Evolutionary conservation across 2,888 invertebrate species (phyloP), one percentile per base, ranked within the genome.

Genomic region (Heteromurus nitidus): DNA sequence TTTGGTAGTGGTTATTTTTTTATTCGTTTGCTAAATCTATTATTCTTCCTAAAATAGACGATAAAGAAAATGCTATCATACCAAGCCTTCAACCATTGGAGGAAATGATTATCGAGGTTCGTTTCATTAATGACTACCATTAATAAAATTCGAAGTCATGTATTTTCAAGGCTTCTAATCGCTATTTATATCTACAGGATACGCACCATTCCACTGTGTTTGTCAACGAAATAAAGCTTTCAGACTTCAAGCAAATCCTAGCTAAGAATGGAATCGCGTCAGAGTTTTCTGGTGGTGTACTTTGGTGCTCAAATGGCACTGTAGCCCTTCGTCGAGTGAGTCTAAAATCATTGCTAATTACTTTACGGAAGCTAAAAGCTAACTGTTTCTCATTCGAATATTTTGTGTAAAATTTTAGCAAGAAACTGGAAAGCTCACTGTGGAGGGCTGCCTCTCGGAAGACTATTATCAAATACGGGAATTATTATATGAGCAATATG

Each of bases 401-500:
- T 20, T 72, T 83, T 58, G 28, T 73, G 85, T 86, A 87, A 86
- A 88, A 84, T 92, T 92, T 87, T 90, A 96, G 94, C 93, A 95
- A 90, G 98, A 98, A 88, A 93, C 95, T 70, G 98, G 98, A 0
- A 93, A 94, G 88, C 95, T 99, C 47, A 94, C 96, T 42, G 90
- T 99, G 81, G 99, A 99, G 90, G 99, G 99, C 0, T 95, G 95
- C 76, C 90, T 98, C 0, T 96, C 96, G 7, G 96, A 97, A 88
- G 98, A 99, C 87, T 99, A 97, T 90, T 99, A 95, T 90, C 94
- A 93, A 91, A 95, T 99, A 62, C 92, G 98, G 77, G 95, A 96
- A 87, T 90, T 98, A 44, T 90, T 99, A 31, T 99, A 99, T 89
- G 95, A 96, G 85, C 98, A 99, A 89, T 99, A 98, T 90, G 99